Conservation (phyloP, 2,888 invertebrate genomes). For the Lacanobia wlatinum region DNA sequence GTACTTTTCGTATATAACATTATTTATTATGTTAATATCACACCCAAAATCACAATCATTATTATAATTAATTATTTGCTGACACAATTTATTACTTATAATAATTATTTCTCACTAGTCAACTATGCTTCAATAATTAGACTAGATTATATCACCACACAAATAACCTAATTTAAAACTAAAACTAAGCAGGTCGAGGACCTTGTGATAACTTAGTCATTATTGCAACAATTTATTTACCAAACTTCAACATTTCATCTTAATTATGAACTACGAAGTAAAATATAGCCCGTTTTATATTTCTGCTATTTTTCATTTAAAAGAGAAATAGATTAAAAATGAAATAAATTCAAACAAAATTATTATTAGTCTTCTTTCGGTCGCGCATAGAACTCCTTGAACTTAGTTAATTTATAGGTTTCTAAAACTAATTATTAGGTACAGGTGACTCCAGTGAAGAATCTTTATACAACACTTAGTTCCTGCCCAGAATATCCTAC, state of each 20-base stretch:
- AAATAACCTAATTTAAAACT: slow-evolving; percentile 3
- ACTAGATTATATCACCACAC: slow-evolving; percentile 55
- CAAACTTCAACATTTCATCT: not conserved
- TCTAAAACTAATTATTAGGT: not conserved
- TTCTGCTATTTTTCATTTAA: not conserved
- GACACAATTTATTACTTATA: slow-evolving; percentile 12
- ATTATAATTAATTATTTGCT: slow-evolving; percentile 11
- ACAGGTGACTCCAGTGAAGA: not conserved
- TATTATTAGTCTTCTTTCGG: not conserved
- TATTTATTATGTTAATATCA: slow-evolving; percentile 56
- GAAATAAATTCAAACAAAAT: not conserved
- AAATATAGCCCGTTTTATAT: not conserved
- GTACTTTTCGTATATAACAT: slow-evolving; percentile 1
- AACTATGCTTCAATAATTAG: slow-evolving; percentile 20
- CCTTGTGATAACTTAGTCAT: too few relatives aligned
- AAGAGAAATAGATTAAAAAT: not conserved
- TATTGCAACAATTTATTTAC: not conserved
- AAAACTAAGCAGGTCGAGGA: slow-evolving; percentile 3
- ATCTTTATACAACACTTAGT: not conserved
- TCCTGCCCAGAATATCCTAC: not conserved
- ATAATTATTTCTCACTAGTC: slow-evolving; percentile 29
- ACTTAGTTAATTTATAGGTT: not conserved
- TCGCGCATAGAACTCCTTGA: not conserved
- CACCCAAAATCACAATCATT: slow-evolving; percentile 58
- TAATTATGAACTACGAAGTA: not conserved